These are phyloP conservation scores for Phyto melanocephala DNA, from an alignment of 2,888 invertebrate species.

Conservation along the genomic window DNA sequence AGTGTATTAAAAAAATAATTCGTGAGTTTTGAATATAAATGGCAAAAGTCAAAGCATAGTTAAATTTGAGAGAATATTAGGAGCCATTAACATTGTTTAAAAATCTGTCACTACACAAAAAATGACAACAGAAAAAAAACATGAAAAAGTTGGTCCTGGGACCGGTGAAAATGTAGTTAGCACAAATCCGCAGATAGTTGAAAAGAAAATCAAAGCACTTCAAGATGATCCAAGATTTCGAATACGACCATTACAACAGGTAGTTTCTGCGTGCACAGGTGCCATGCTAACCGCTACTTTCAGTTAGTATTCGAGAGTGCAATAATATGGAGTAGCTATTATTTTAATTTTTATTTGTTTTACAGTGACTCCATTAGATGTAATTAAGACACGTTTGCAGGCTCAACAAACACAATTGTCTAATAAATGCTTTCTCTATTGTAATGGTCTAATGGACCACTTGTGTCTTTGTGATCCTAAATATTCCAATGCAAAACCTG, in stretches of 20 bases:
- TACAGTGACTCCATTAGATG: conserved; percentile 97
- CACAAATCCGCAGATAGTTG: not conserved
- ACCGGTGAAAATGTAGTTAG: not conserved
- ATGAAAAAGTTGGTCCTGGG: not conserved
- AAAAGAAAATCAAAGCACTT: conserved; percentile 9
- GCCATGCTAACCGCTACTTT: conserved; percentile 93
- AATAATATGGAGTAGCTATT: too few relatives aligned
- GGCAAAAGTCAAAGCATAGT: not conserved
- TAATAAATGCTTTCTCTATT: conserved; percentile 95
- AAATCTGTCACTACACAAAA: not conserved
- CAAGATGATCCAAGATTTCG: conserved; percentile 87
- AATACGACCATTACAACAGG: conserved; percentile 79
- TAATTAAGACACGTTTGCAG: conserved; percentile 98
- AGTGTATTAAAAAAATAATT: not conserved
- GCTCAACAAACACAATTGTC: conserved; percentile 92
- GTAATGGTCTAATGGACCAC: conserved; percentile 99
- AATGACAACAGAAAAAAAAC: not conserved
- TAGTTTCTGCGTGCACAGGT: conserved; percentile 82
- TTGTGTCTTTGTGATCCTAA: conserved; percentile 88
- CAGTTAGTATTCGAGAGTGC: conserved; percentile 81
- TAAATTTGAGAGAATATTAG: not conserved
- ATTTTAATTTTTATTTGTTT: not conserved
- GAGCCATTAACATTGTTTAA: not conserved
- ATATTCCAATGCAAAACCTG: conserved; percentile 63
- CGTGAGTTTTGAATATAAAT: not conserved